Percentiles rank a stretch among this genome's conserved stretches.
Conservation (phyloP, 2,888 invertebrate species). For the Harpagoxenus sublaevis region DNA sequence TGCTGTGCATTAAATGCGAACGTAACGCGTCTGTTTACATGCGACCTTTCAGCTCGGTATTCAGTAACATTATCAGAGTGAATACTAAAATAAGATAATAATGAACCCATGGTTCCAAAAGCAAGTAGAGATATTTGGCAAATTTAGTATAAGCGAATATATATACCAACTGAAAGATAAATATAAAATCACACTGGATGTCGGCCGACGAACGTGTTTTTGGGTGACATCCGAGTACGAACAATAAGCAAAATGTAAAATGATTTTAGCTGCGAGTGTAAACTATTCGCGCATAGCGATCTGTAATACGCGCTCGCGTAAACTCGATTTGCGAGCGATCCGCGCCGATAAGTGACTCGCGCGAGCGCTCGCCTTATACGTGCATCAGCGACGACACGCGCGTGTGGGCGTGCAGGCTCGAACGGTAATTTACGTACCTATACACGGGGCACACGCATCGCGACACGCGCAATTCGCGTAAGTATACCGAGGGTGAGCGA, state of each 20-base stretch:
- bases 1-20: background rate
- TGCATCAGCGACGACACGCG: conserved; percentile 23
- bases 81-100: background rate
- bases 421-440: conserved; percentile 52
- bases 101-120: background rate
- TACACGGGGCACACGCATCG: conserved; percentile 9
- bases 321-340: conserved; percentile 17
- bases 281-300: background rate
- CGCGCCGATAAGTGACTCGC: background rate
- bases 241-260: background rate
- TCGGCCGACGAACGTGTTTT: background rate
- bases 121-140: background rate
- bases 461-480: conserved; percentile 20
- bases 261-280: background rate
- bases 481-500: background rate
- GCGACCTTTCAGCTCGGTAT: background rate
- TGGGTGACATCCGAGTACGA: background rate
- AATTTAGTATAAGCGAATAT: background rate
- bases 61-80: background rate
- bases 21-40: background rate
- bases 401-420: conserved; percentile 33
- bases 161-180: background rate
- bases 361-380: conserved; percentile 14
- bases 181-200: too few relatives aligned
- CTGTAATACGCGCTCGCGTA: background rate